phyloP scores from a whole-genome alignment of 37 sponge, comb jelly and placozoan genomes.

The Spongia lamella region DNA sequence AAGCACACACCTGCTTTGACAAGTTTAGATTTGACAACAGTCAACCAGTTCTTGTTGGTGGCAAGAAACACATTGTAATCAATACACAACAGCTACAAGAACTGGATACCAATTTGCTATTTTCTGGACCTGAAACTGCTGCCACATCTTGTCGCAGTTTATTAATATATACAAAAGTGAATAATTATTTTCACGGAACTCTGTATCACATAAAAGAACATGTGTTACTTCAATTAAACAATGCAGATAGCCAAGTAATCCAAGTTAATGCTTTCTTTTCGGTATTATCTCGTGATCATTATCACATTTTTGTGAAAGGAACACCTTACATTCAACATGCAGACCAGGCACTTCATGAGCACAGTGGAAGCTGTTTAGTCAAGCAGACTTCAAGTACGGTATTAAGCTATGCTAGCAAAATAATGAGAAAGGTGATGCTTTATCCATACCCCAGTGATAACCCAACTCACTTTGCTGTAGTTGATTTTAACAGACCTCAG shows the following conservation, averaged over 20 bases:
- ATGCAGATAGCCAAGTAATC: slow-evolving; percentile 7
- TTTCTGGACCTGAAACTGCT: background rate
- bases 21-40: no score
- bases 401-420: slow-evolving; percentile 1
- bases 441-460: slow-evolving; percentile 11
- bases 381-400: background rate
- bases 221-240: background rate
- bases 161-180: background rate
- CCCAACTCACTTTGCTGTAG: background rate
- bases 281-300: background rate
- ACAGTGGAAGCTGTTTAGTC: background rate
- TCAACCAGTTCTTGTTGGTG: no score
- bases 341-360: background rate
- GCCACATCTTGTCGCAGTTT: slow-evolving; percentile 8
- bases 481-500: slow-evolving; percentile 21
- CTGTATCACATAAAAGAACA: slow-evolving; percentile 14
- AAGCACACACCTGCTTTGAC: no score
- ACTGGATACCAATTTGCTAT: no score
- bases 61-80: no score
- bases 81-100: no score
- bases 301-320: slow-evolving; percentile 4
- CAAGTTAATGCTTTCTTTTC: background rate
- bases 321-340: background rate
- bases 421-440: slow-evolving; percentile 29
- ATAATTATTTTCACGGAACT: background rate